A percentile compares a stretch with the other conserved stretches of the same genome.
Evolutionary conservation across 2,113 vertebrate genomes (phyloP).

Genomic region (Hippocampus zosterae): DNA sequence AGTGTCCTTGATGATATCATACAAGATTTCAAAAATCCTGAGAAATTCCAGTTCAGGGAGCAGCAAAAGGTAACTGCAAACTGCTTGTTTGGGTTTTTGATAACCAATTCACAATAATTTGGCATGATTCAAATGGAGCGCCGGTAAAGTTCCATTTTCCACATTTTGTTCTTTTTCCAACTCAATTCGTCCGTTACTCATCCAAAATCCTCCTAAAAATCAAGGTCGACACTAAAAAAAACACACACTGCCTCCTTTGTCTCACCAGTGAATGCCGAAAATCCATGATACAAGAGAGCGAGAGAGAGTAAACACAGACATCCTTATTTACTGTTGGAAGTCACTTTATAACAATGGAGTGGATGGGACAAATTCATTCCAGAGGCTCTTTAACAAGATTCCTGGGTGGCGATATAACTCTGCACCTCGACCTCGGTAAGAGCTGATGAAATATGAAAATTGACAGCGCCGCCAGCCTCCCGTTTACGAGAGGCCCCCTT

Average conservation of each 20-base stretch:
- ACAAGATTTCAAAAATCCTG: background rate
- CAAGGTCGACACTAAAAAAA: background rate
- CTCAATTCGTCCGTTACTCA: too few relatives aligned
- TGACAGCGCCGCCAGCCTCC: conserved; percentile 55
- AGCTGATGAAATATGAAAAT: conserved; percentile 71
- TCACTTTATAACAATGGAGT: conserved; percentile 3
- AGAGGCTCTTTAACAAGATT: conserved; percentile 53
- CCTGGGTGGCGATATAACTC: conserved; percentile 50
- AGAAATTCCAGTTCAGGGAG: too few relatives aligned
- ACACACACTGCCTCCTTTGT: background rate
- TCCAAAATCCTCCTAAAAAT: background rate
- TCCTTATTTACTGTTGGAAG: conserved; percentile 2
- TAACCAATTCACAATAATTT: too few relatives aligned
- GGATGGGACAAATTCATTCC: background rate
- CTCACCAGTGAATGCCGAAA: background rate
- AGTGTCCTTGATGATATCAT: background rate
- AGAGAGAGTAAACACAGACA: background rate
- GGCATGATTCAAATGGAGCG: too few relatives aligned
- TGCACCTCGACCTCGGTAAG: conserved; percentile 60
- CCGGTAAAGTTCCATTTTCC: too few relatives aligned
- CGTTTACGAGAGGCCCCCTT: conserved; percentile 70
- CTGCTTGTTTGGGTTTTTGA: too few relatives aligned
- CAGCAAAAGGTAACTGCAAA: too few relatives aligned
- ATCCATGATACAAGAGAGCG: background rate
- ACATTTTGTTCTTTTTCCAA: too few relatives aligned